Evolutionary conservation across 2,888 invertebrate genomes (phyloP).

Genomic region (Dasysyrphus tricinctus): DNA sequence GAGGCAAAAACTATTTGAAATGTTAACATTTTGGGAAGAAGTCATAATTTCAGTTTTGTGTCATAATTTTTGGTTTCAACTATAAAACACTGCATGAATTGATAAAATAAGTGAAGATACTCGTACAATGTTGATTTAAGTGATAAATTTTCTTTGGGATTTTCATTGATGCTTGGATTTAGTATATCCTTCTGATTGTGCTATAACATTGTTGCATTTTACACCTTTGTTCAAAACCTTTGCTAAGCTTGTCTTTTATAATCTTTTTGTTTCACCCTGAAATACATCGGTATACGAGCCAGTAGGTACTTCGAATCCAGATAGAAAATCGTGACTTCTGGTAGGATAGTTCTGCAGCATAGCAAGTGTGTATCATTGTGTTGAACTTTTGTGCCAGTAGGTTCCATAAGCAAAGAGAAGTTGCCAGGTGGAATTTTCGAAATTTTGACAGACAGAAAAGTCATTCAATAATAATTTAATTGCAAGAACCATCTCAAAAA

Average conservation of each 20-base stretch:
- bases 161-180: not conserved
- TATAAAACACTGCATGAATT: not conserved
- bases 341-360: conserved; percentile 30
- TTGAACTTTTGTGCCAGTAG: conserved; percentile 18
- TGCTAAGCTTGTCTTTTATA: conserved; percentile 18
- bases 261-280: conserved; percentile 37
- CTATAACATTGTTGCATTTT: conserved; percentile 15
- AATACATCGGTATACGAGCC: conserved; percentile 1
- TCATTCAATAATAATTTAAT: too few species aligned
- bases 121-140: not conserved
- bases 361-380: conserved; percentile 63
- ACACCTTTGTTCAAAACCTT: conserved; percentile 17
- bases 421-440: not conserved
- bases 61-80: not conserved
- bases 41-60: too few species aligned
- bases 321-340: conserved; percentile 68
- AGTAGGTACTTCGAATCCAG: conserved; percentile 13
- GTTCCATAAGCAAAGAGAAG: not conserved
- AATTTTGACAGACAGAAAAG: too few species aligned
- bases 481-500: too few species aligned
- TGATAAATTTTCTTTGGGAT: not conserved
- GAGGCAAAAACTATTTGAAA: too few species aligned
- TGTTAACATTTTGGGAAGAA: too few species aligned
- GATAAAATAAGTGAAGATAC: not conserved
- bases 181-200: not conserved